These are phyloP conservation scores for Eciton burchellii DNA, from an alignment of 1,140 invertebrate species.

Conservation along the genomic window DNA sequence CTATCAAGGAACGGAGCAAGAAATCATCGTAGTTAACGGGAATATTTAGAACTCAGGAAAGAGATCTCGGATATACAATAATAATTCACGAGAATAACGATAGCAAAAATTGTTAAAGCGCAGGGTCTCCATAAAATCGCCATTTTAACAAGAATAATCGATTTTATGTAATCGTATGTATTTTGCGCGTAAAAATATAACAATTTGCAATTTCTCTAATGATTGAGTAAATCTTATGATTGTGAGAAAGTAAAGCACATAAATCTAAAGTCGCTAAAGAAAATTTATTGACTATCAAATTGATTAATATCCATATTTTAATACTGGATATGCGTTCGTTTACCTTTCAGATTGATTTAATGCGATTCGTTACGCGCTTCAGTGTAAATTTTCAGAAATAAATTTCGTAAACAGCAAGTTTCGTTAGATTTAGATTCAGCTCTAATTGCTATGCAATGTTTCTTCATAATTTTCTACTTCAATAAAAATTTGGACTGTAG, in stretches of 20 bases:
- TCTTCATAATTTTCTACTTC: slow-evolving; percentile 20
- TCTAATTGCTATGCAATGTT: slow-evolving; percentile 19
- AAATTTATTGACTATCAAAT: slow-evolving; percentile 1
- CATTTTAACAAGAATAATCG: too few species aligned
- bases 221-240: slow-evolving; percentile 23
- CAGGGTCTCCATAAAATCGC: too few species aligned
- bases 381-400: slow-evolving; percentile 6
- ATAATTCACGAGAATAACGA: not conserved
- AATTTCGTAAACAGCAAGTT: not conserved
- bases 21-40: not conserved
- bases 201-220: not conserved
- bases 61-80: not conserved
- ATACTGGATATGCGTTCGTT: not conserved
- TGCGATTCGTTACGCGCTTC: not conserved
- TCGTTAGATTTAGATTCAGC: slow-evolving; percentile 12
- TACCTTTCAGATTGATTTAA: not conserved
- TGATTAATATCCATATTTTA: not conserved
- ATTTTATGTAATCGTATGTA: too few species aligned
- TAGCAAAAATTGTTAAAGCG: too few species aligned
- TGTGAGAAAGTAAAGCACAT: not conserved
- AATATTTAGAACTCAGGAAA: not conserved
- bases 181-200: too few species aligned
- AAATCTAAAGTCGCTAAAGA: not conserved
- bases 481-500: slow-evolving; percentile 6
- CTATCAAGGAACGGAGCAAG: not conserved